Conservation (phyloP, 2,113 vertebrate species). For the Orycteropus afer region DNA sequence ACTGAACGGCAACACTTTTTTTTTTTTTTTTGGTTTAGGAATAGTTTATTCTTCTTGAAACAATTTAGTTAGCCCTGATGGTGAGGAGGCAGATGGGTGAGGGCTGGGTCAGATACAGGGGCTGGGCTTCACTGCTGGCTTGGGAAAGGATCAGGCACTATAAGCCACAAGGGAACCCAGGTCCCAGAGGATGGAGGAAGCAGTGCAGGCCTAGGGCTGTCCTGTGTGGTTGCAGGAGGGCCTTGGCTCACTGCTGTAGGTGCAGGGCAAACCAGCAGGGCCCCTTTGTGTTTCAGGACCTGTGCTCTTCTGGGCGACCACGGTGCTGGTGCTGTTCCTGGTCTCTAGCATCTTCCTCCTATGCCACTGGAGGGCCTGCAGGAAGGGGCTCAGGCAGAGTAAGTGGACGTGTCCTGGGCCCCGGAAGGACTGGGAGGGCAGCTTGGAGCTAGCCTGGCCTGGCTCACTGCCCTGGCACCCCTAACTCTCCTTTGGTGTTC, state of each 20-base stretch:
- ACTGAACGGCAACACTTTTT: background rate
- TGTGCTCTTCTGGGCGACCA: slow-evolving; percentile 1
- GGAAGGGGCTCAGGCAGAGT: slow-evolving; percentile 70
- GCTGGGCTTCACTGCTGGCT: background rate
- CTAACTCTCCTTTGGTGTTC: background rate
- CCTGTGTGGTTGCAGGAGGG: background rate
- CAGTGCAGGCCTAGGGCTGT: background rate
- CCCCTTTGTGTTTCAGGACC: slow-evolving; percentile 61
- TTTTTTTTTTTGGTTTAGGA: background rate
- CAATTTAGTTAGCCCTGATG: fast-evolving
- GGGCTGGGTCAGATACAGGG: background rate
- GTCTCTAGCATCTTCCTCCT: slow-evolving; percentile 22
- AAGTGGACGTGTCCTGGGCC: slow-evolving; percentile 1
- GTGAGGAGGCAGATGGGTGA: background rate
- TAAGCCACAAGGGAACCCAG: background rate
- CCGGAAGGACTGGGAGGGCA: background rate
- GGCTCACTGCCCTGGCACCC: background rate
- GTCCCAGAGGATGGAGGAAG: background rate
- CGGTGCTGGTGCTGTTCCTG: background rate
- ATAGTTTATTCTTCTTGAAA: background rate
- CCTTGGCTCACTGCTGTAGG: fast-evolving
- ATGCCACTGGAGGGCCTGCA: slow-evolving; percentile 60
- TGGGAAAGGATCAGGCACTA: background rate
- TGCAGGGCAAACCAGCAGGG: background rate
- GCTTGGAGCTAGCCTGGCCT: background rate